phyloP scores from a whole-genome alignment of 2,888 invertebrate genomes.

The Euzetes globulus region DNA sequence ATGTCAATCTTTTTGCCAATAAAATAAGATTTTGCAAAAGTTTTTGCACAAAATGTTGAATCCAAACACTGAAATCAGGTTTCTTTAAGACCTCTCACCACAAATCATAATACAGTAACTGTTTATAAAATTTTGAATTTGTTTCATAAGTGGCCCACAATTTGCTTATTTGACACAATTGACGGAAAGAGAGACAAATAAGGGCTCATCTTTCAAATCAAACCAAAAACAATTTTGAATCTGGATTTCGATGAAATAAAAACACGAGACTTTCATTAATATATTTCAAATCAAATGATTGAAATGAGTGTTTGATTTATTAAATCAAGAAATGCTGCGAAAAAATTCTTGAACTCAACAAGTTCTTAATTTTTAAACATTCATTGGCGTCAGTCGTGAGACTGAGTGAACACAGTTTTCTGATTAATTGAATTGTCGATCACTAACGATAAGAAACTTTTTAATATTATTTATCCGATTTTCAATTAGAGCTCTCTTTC shows the following conservation, averaged over 20 bases:
- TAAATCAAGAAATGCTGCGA: no score
- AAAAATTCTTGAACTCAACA: no score
- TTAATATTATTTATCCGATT: no score
- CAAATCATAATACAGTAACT: neutral
- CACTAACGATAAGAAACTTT: no score
- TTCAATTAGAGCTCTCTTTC: no score
- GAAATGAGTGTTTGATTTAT: no score
- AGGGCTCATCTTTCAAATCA: neutral
- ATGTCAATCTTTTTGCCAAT: neutral
- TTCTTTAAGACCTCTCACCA: neutral
- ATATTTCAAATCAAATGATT: no score
- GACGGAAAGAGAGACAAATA: neutral
- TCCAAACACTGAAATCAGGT: neutral
- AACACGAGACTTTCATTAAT: neutral
- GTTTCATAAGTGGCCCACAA: conserved; percentile 7
- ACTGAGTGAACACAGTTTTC: no score
- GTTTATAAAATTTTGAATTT: neutral
- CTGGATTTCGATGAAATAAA: neutral
- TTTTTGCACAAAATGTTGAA: neutral
- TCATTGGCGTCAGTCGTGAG: no score
- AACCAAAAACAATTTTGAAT: neutral
- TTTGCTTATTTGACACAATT: conserved; percentile 15
- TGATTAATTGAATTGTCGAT: no score
- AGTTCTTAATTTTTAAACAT: no score
- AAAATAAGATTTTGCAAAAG: neutral